Conservation (phyloP, 2,888 invertebrate species). For the Masnerella sp. region DNA sequence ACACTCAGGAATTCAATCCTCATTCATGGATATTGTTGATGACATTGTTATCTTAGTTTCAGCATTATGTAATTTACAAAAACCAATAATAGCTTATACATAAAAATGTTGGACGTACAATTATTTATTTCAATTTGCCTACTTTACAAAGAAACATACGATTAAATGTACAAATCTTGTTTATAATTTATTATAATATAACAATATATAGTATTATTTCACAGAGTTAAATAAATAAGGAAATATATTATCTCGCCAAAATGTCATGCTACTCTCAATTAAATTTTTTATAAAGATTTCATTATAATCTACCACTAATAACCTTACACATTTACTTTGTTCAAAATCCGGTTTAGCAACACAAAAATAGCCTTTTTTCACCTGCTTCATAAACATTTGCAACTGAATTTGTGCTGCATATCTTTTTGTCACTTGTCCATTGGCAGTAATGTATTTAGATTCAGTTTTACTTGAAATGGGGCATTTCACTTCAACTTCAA, state of each 20-base stretch:
- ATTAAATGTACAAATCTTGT: too few relatives aligned
- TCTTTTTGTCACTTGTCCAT: constrained; percentile 22
- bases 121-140: too few relatives aligned
- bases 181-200: too few relatives aligned
- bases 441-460: constrained; percentile 27
- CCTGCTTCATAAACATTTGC: constrained; percentile 64
- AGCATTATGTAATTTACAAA: constrained; percentile 31
- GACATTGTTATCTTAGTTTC: constrained; percentile 23
- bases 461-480: constrained; percentile 36
- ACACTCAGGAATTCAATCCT: constrained; percentile 46
- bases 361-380: constrained; percentile 61
- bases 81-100: constrained; percentile 16
- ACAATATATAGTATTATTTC: background rate
- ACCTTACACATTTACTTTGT: constrained; percentile 32
- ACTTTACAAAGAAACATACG: background rate
- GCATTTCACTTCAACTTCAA: constrained; percentile 54
- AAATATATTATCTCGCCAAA: constrained; percentile 14
- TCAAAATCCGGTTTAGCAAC: constrained; percentile 64
- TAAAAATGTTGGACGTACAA: too few relatives aligned
- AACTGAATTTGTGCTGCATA: constrained; percentile 62
- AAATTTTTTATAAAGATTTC: constrained; percentile 8
- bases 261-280: background rate
- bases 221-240: background rate
- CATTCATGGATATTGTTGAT: constrained; percentile 7
- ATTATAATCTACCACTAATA: constrained; percentile 25